Conservation (phyloP, 2,113 vertebrate genomes). For the Callaeas wilsoni region DNA sequence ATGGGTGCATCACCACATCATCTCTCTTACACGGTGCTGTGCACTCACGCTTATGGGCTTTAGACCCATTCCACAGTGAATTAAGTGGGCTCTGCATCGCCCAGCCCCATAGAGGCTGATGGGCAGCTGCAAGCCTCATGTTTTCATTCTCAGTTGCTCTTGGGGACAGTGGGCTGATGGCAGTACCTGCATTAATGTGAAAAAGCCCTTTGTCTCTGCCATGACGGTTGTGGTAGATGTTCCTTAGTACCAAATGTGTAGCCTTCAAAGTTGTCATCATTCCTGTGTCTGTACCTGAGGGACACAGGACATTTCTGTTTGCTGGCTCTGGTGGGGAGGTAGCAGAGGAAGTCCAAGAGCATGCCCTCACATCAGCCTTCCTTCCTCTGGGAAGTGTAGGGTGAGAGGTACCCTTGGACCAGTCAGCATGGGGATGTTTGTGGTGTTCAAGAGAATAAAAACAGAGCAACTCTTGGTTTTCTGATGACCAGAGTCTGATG, state of each 20-base stretch:
- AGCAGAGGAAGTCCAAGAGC: not conserved
- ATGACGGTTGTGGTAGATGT: fast-evolving
- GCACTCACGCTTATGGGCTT: fast-evolving
- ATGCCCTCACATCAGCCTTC: not conserved
- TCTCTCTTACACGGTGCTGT: not conserved
- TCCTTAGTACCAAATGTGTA: not conserved
- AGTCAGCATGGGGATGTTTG: not conserved
- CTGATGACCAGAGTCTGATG: not conserved
- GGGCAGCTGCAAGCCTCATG: not conserved
- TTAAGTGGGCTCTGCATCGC: too few relatives aligned
- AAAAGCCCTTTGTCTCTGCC: not conserved
- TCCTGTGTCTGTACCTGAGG: not conserved
- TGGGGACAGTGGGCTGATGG: not conserved
- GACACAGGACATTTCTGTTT: not conserved
- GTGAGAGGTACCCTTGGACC: not conserved
- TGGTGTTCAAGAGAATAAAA: not conserved
- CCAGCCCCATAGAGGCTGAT: fast-evolving
- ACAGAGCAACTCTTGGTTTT: not conserved
- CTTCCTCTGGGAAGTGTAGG: not conserved
- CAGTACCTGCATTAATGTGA: not conserved
- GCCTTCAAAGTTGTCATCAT: not conserved
- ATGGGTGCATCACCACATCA: not conserved
- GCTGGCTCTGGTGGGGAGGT: not conserved
- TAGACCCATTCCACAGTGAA: fast-evolving
- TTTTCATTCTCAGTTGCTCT: not conserved